These are phyloP conservation scores for Chymomyza costata DNA, from an alignment of 1,140 invertebrate species.

Conservation along the genomic window DNA sequence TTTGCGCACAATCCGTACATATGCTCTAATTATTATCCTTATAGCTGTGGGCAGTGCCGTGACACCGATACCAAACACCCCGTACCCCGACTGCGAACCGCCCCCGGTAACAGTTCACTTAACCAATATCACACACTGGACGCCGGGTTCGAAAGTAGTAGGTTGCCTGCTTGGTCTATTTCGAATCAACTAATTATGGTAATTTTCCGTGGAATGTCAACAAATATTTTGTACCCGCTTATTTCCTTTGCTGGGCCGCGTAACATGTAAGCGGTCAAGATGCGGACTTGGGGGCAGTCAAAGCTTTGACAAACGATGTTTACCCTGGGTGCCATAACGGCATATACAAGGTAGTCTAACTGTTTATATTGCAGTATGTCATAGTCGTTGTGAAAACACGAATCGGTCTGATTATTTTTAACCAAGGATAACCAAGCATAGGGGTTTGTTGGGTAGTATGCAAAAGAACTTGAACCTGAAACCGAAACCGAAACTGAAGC, in stretches of 20 bases:
- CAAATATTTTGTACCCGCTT: slow-evolving; percentile 66
- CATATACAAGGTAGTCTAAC: neutral
- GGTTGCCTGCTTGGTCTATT: slow-evolving; percentile 34
- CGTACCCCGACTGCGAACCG: too few relatives aligned
- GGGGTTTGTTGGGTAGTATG: slow-evolving; percentile 36
- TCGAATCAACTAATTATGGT: slow-evolving; percentile 70
- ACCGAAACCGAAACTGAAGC: slow-evolving; percentile 47
- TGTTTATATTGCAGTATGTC: slow-evolving; percentile 10
- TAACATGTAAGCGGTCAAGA: slow-evolving; percentile 25
- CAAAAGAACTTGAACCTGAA: slow-evolving; percentile 37
- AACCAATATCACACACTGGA: too few relatives aligned
- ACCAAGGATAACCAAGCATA: slow-evolving; percentile 41
- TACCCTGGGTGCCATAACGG: slow-evolving; percentile 30
- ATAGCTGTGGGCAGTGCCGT: slow-evolving; percentile 55
- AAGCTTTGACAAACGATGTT: slow-evolving; percentile 67
- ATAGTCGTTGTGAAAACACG: slow-evolving; percentile 46
- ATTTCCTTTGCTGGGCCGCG: slow-evolving; percentile 47
- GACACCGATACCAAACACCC: too few relatives aligned
- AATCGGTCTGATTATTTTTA: slow-evolving; percentile 63
- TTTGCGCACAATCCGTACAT: slow-evolving; percentile 71
- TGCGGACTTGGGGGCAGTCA: slow-evolving; percentile 34
- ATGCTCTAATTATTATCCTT: slow-evolving; percentile 72
- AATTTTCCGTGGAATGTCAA: slow-evolving; percentile 68
- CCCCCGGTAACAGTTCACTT: too few relatives aligned
- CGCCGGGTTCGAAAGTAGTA: slow-evolving; percentile 1